Evolutionary conservation across 2,113 vertebrate species (phyloP).

Genomic region (Pogonocichla stellata): DNA sequence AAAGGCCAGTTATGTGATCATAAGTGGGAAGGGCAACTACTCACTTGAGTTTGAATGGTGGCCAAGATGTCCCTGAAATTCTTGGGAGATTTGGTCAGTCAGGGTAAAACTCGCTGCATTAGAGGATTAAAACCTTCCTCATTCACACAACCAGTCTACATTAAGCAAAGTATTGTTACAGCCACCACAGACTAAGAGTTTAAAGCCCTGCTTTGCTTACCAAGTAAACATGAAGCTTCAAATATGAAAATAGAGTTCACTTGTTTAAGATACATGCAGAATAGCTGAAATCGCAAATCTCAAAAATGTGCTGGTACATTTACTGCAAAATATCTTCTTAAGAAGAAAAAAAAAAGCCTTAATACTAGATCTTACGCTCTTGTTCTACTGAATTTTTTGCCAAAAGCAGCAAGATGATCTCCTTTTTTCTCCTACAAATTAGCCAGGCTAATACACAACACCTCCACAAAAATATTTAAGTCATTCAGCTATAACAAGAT

Average conservation of each 20-base stretch:
- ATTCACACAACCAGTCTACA: not conserved
- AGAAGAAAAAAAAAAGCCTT: not conserved
- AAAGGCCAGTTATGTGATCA: not conserved
- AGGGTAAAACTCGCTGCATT: not conserved
- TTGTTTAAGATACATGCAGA: not conserved
- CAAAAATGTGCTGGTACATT: slow-evolving; percentile 16
- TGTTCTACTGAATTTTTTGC: not conserved
- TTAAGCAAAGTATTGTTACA: not conserved
- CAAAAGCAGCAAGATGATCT: not conserved
- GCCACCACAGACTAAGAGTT: not conserved
- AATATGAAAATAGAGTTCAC: not conserved
- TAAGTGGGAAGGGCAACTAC: not conserved
- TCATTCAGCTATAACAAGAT: not conserved
- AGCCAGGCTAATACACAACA: not conserved
- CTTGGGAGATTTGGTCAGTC: not conserved
- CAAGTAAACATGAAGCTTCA: slow-evolving; percentile 6
- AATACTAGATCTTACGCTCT: not conserved
- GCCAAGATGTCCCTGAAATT: not conserved
- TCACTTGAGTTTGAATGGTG: not conserved
- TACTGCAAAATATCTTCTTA: not conserved
- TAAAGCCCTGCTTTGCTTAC: not conserved
- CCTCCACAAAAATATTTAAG: not conserved
- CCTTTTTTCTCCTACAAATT: not conserved
- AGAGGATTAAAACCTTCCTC: not conserved
- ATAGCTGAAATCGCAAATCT: not conserved